phyloP scores from a whole-genome alignment of 2,888 invertebrate genomes.

The Rutpela maculata region DNA sequence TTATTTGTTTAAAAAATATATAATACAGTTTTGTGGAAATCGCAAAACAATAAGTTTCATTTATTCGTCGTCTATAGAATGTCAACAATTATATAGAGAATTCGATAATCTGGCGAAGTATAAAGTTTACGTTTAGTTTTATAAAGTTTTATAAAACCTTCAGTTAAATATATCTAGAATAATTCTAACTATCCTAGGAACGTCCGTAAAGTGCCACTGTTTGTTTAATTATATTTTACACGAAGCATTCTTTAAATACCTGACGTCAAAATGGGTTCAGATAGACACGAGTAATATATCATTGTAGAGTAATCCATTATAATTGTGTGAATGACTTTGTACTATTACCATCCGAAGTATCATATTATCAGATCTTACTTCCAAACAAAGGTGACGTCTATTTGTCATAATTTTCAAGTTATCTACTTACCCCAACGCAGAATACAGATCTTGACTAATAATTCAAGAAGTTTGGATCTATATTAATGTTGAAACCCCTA shows the following conservation, averaged over 20 bases:
- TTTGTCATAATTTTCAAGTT: slow-evolving; percentile 50
- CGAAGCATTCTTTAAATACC: slow-evolving; percentile 6
- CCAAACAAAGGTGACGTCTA: slow-evolving; percentile 42
- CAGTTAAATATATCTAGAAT: no score
- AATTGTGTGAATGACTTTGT: slow-evolving; percentile 9
- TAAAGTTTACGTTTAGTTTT: no score
- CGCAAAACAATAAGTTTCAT: no score
- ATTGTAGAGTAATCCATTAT: slow-evolving; percentile 27
- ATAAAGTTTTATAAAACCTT: no score
- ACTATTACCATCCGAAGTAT: slow-evolving; percentile 28
- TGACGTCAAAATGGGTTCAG: neutral
- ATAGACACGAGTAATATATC: slow-evolving; percentile 16
- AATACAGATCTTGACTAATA: slow-evolving; percentile 41
- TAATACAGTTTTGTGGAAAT: no score
- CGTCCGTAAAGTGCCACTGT: no score
- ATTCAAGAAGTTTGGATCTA: slow-evolving; percentile 48
- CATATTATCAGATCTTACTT: slow-evolving; percentile 34
- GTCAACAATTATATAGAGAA: no score
- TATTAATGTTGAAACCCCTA: slow-evolving; percentile 45
- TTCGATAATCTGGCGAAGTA: no score
- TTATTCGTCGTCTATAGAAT: no score
- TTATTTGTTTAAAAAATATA: no score
- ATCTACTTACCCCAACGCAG: slow-evolving; percentile 39
- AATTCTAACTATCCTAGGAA: no score
- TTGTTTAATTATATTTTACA: neutral